Percentiles rank a stretch among this genome's conserved stretches.
Conservation (phyloP, 2,797 vertebrate genomes). For the Onychomys arenicola region DNA sequence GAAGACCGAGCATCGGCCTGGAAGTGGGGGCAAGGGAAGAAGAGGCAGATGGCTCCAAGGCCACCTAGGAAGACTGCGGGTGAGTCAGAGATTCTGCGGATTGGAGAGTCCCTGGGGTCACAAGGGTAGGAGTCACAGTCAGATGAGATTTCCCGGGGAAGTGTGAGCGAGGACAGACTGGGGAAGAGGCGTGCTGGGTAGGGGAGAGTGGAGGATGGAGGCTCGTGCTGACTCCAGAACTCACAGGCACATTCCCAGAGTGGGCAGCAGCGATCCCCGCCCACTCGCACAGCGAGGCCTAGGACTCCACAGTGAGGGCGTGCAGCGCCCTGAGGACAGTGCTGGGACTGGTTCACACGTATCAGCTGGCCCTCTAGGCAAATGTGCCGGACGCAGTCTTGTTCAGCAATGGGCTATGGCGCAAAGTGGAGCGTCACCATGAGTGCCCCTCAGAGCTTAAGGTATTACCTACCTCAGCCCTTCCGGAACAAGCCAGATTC, state of each 20-base stretch:
- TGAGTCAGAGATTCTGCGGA: background rate
- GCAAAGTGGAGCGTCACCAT: slow-evolving; percentile 72
- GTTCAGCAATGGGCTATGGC: slow-evolving; percentile 90
- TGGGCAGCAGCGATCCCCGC: slow-evolving; percentile 97
- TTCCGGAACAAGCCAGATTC: background rate
- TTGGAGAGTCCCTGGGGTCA: background rate
- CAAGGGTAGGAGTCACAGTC: background rate
- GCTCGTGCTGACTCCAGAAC: slow-evolving; percentile 71
- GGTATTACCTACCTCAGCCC: background rate
- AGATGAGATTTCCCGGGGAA: background rate
- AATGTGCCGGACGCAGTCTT: slow-evolving; percentile 95
- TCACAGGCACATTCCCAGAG: slow-evolving; percentile 98
- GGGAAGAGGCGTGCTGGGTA: background rate
- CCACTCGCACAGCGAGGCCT: slow-evolving; percentile 93
- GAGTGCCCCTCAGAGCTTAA: background rate
- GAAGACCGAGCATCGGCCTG: slow-evolving; percentile 97
- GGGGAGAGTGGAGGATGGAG: background rate
- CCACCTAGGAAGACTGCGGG: background rate
- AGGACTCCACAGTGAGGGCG: slow-evolving; percentile 95
- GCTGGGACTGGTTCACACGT: slow-evolving; percentile 95
- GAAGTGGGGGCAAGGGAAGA: background rate
- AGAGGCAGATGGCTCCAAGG: background rate
- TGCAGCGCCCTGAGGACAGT: slow-evolving; percentile 91
- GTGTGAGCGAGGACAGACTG: background rate
- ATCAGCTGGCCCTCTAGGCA: slow-evolving; percentile 95